phyloP scores from a whole-genome alignment of 2,113 vertebrate genomes.

The Pachycephala philippinensis region DNA sequence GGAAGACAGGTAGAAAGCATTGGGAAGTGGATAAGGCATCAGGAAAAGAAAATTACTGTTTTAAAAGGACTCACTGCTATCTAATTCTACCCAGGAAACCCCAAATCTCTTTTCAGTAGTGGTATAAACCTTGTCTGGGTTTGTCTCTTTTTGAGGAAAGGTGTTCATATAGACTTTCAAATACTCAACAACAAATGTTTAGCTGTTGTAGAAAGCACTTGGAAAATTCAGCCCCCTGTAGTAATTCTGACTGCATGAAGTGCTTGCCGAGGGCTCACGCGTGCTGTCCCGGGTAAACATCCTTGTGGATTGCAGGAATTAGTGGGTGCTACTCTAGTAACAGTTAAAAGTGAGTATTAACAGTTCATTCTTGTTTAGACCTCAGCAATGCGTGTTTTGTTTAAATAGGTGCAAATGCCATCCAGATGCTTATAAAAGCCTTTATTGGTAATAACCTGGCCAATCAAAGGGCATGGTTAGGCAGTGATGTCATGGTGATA shows the following conservation, averaged over 20 bases:
- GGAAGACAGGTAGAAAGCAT: not conserved
- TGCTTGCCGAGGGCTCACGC: not conserved
- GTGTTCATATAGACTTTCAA: not conserved
- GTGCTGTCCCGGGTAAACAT: slow-evolving; percentile 54
- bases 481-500: slow-evolving; percentile 74
- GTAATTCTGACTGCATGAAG: not conserved
- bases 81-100: not conserved
- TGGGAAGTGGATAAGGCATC: not conserved
- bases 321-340: slow-evolving; percentile 77
- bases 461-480: slow-evolving; percentile 78
- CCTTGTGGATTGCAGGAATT: slow-evolving; percentile 65
- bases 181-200: not conserved
- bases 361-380: slow-evolving; percentile 82
- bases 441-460: slow-evolving; percentile 79
- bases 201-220: not conserved
- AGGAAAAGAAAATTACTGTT: not conserved
- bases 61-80: not conserved
- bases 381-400: slow-evolving; percentile 79
- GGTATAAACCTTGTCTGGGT: not conserved
- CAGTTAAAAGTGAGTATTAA: slow-evolving; percentile 79
- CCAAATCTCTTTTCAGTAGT: not conserved
- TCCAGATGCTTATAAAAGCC: slow-evolving; percentile 83
- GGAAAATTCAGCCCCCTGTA: not conserved
- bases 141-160: not conserved
- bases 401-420: slow-evolving; percentile 85